These are phyloP conservation scores for Plotosus lineatus DNA, from an alignment of 2,113 vertebrate genomes.

Conservation along the genomic window DNA sequence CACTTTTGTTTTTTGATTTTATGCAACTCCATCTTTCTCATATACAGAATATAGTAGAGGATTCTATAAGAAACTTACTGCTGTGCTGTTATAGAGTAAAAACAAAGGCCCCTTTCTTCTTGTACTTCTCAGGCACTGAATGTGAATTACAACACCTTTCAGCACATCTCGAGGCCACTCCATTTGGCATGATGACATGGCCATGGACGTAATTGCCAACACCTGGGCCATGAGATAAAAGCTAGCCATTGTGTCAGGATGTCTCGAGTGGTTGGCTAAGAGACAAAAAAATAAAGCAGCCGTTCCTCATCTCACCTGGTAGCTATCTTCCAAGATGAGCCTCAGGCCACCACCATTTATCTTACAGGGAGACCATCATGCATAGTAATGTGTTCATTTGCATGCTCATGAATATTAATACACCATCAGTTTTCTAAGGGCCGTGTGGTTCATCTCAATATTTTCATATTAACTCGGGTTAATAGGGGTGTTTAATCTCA, in stretches of 20 bases:
- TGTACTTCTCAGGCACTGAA: neutral
- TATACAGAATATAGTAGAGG: neutral
- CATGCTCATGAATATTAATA: constrained; percentile 48
- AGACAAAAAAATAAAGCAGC: constrained; percentile 31
- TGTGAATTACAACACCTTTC: constrained; percentile 32
- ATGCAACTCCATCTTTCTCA: neutral
- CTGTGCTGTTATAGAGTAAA: constrained; percentile 7
- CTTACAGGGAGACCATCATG: constrained; percentile 2
- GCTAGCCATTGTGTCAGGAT: constrained; percentile 40
- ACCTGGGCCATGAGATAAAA: constrained; percentile 58
- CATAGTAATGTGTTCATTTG: constrained; percentile 40
- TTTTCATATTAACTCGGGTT: constrained; percentile 19
- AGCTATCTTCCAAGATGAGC: constrained; percentile 24
- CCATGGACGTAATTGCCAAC: constrained; percentile 55
- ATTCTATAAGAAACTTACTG: neutral
- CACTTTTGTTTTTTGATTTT: neutral
- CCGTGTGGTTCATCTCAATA: constrained; percentile 8
- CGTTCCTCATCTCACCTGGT: constrained; percentile 50
- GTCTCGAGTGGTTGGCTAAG: constrained; percentile 6
- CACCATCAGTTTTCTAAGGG: neutral
- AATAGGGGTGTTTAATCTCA: constrained; percentile 25
- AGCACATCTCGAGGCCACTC: constrained; percentile 2
- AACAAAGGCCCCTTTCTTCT: constrained; percentile 30
- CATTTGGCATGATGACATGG: constrained; percentile 17
- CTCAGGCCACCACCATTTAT: constrained; percentile 21